Conservation (phyloP, 2,888 invertebrate genomes). For the Lasioglossum villosulum region DNA sequence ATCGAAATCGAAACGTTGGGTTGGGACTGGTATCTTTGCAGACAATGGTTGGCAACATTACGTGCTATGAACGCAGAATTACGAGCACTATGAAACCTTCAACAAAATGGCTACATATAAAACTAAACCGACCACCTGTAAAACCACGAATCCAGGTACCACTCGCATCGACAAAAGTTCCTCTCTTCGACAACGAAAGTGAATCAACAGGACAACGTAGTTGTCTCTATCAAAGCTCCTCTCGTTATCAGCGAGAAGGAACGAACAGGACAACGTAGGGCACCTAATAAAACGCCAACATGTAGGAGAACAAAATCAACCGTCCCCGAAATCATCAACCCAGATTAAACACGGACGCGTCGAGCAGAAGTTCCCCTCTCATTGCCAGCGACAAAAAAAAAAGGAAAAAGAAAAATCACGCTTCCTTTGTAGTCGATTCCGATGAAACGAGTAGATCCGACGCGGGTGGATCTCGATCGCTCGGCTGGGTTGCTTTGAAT, state of each 20-base stretch:
- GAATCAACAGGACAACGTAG: background rate
- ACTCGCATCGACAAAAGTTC: background rate
- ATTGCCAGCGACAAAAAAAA: background rate
- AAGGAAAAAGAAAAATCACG: background rate
- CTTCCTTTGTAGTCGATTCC: conserved; percentile 5
- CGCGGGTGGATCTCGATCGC: background rate
- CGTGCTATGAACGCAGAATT: background rate
- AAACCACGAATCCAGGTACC: background rate
- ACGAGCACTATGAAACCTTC: background rate
- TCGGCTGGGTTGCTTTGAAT: conserved; percentile 16
- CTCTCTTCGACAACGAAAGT: background rate
- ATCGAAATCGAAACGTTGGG: background rate
- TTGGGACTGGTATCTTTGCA: background rate
- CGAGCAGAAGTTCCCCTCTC: conserved; percentile 1
- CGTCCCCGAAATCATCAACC: background rate
- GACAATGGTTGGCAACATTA: background rate
- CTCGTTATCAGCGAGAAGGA: background rate
- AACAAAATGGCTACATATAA: background rate
- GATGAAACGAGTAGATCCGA: background rate
- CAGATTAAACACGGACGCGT: background rate
- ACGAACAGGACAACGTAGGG: background rate
- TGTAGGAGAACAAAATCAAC: background rate
- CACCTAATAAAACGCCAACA: background rate
- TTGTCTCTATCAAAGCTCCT: background rate
- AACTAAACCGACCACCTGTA: background rate